These are phyloP conservation scores for Drosophila nr. perissopoda DNA, from an alignment of 2,888 invertebrate genomes.

Conservation along the genomic window DNA sequence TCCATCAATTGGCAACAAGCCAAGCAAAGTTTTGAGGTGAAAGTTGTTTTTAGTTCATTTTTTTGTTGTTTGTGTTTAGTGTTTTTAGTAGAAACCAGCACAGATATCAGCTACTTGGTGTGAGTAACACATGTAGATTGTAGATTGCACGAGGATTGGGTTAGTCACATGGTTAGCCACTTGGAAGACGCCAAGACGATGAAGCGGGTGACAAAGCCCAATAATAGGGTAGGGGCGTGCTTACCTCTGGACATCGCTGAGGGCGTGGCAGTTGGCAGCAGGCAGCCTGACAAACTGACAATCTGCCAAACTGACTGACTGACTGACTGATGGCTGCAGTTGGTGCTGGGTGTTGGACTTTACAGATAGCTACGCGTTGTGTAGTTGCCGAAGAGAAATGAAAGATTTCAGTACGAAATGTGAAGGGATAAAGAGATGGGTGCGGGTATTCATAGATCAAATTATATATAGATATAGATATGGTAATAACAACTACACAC, in stretches of 20 bases:
- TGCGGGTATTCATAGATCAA: slow-evolving; percentile 7
- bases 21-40: slow-evolving; percentile 29
- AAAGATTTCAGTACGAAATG: slow-evolving; percentile 39
- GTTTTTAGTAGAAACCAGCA: slow-evolving; percentile 48
- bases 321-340: slow-evolving; percentile 30
- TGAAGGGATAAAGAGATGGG: slow-evolving; percentile 15
- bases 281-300: slow-evolving; percentile 8
- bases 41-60: slow-evolving; percentile 43
- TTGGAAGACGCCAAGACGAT: slow-evolving; percentile 41
- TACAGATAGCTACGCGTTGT: slow-evolving; percentile 69
- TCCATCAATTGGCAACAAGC: slow-evolving; percentile 35
- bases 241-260: slow-evolving; percentile 51
- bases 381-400: slow-evolving; percentile 57
- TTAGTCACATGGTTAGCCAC: slow-evolving; percentile 50
- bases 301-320: slow-evolving; percentile 8
- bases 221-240: slow-evolving; percentile 17
- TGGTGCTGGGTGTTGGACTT: slow-evolving; percentile 34
- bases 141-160: slow-evolving; percentile 24
- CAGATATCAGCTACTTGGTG: slow-evolving; percentile 13
- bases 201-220: slow-evolving; percentile 44
- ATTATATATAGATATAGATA: slow-evolving; percentile 2
- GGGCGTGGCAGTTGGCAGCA: slow-evolving; percentile 21
- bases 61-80: slow-evolving; percentile 30
- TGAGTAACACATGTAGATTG: slow-evolving; percentile 33
- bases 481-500: slow-evolving; percentile 40